These are phyloP conservation scores for Aurelia sp. DNA, from an alignment of 30 jellyfish, hydroid and myxozoan genomes.

Conservation along the genomic window DNA sequence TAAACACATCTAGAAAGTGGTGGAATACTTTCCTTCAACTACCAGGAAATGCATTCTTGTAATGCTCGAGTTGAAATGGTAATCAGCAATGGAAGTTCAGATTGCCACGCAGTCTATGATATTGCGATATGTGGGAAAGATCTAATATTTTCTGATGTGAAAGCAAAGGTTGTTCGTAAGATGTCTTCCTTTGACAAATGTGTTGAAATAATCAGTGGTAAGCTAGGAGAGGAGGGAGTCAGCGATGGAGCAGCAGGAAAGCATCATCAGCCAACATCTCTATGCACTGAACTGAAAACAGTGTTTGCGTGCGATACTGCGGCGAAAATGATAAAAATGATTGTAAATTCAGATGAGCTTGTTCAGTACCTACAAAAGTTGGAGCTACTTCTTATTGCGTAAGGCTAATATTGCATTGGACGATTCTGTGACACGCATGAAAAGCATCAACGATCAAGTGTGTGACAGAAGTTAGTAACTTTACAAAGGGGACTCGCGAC, in stretches of 20 bases:
- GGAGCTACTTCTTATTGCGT: too few relatives aligned
- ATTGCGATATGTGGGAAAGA: neutral
- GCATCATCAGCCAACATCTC: too few relatives aligned
- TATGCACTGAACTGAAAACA: neutral
- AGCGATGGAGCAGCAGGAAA: neutral
- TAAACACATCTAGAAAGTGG: neutral
- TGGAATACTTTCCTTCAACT: conserved; percentile 4
- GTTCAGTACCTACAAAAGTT: too few relatives aligned
- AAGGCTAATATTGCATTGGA: too few relatives aligned
- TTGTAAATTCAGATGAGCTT: neutral
- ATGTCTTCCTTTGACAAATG: neutral
- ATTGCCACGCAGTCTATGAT: neutral
- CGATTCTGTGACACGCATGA: too few relatives aligned
- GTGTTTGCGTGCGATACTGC: neutral
- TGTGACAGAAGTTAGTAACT: too few relatives aligned
- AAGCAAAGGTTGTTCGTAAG: conserved; percentile 5
- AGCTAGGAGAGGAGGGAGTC: conserved; percentile 3
- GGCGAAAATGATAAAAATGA: neutral
- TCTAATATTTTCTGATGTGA: conserved; percentile 3
- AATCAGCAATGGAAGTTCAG: neutral
- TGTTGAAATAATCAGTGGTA: conserved; percentile 7
- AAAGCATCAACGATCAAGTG: too few relatives aligned
- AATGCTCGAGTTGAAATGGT: neutral
- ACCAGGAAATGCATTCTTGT: neutral
- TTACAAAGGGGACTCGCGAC: too few relatives aligned